phyloP scores from a whole-genome alignment of 2,888 invertebrate species.

The Epinotia bilunana region DNA sequence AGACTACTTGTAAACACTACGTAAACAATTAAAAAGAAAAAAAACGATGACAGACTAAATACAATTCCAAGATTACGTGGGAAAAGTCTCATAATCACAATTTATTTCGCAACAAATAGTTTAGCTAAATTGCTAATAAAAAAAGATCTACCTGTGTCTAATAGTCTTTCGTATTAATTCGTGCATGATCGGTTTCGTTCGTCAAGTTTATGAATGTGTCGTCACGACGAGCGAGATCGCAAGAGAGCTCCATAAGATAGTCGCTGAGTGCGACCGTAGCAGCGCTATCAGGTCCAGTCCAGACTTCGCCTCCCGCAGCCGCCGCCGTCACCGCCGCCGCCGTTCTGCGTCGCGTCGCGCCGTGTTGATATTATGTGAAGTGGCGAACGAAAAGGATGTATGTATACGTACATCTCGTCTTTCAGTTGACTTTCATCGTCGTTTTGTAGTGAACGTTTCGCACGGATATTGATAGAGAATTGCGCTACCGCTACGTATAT shows the following conservation, averaged over 20 bases:
- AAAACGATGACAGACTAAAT: not conserved
- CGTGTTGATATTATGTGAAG: conserved; percentile 80
- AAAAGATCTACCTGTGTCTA: conserved; percentile 51
- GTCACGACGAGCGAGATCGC: conserved; percentile 75
- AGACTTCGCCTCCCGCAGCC: conserved; percentile 52
- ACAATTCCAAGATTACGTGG: not conserved
- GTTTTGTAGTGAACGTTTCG: conserved; percentile 84
- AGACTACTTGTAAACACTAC: not conserved
- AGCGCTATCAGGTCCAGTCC: conserved; percentile 62
- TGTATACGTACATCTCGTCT: conserved; percentile 84
- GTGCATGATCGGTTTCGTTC: conserved; percentile 68
- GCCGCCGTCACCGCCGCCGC: conserved; percentile 54
- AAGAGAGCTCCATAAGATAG: conserved; percentile 62
- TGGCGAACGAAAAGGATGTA: conserved; percentile 81
- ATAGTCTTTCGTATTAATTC: conserved; percentile 60
- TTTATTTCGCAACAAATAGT: conserved; percentile 61
- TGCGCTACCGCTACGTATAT: conserved; percentile 82
- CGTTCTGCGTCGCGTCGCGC: conserved; percentile 56
- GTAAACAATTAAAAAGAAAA: not conserved
- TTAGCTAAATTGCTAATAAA: conserved; percentile 59
- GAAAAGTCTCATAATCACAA: conserved; percentile 14
- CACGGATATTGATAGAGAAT: conserved; percentile 80
- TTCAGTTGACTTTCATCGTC: conserved; percentile 85
- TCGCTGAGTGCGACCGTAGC: conserved; percentile 73
- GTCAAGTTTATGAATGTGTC: conserved; percentile 64